These are phyloP conservation scores for Tipula lateralis DNA, from an alignment of 2,888 invertebrate genomes.

Conservation along the genomic window DNA sequence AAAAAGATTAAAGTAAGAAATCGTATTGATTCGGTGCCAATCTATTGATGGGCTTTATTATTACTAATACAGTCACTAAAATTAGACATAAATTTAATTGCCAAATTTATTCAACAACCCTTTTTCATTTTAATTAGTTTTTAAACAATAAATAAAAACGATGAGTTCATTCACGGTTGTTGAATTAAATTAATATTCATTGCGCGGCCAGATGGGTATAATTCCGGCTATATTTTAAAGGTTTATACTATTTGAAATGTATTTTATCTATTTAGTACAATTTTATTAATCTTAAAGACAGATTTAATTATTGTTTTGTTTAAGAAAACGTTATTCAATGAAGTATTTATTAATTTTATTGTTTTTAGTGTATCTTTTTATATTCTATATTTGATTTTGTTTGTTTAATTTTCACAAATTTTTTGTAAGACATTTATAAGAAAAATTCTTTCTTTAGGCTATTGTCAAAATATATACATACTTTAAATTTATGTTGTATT, in stretches of 20 bases:
- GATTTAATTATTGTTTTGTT: neutral
- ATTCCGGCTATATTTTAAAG: neutral
- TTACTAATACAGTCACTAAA: neutral
- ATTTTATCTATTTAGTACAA: neutral
- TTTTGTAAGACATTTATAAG: neutral
- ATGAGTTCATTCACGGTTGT: neutral
- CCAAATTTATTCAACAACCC: neutral
- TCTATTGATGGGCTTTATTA: neutral
- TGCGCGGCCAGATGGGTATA: neutral
- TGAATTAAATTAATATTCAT: neutral
- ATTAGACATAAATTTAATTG: neutral
- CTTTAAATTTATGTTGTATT: neutral
- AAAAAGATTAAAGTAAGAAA: neutral
- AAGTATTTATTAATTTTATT: neutral
- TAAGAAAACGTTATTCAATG: neutral
- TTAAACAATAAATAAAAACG: neutral
- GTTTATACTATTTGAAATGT: neutral
- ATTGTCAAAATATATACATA: neutral
- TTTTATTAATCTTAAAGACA: constrained; percentile 11
- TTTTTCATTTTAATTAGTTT: neutral
- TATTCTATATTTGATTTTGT: neutral
- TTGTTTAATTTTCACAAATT: neutral
- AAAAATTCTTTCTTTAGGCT: neutral
- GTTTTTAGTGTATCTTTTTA: neutral
- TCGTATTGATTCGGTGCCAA: neutral